Evolutionary conservation across 2,888 invertebrate species (phyloP), one percentile per base, ranked within the genome.

Genomic region (Troides aeacus): DNA sequence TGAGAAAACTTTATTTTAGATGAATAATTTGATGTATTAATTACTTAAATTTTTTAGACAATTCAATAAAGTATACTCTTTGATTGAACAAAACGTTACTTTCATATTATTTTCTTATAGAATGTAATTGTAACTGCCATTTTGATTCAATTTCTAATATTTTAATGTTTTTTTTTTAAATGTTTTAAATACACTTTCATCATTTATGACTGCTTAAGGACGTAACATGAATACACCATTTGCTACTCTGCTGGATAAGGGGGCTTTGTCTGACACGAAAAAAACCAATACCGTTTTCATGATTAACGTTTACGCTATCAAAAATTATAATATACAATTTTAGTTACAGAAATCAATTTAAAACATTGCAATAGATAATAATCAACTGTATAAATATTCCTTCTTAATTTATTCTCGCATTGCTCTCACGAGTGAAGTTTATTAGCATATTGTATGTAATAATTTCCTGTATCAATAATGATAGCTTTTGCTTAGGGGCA

Each of bases 391-490:
- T 46, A 42, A 24, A 42, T 42, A 46, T 46, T 46, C 46, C 12
- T 46, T 0, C 46, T 15, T 46, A 15, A 46, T 12, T 53, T 18
- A 18, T n/a, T 53, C n/a, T 53, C 53, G n/a, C 53, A 53, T n/a
- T 53, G 53, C n/a, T 12, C 5, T 53, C 53, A 4, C n/a, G 53
- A n/a, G 53, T 53, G 18, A 42, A 10, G 36, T 36, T 17, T 61
- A 36, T 61, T 61, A 36, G 23, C 23, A 39, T 36, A 10, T 17
- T 10, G 4, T 42, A 42, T 42, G 17, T 21, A n/a, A 18, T 21
- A 61, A 18, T 39, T 61, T 61, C 42, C 39, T 61, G 61, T 42
- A 36, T 61, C 61, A 61, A n/a, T 61, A 42, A 61, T 61, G 61
- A 61, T 61, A 61, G 61, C 21, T 21, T 61, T 39, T 42, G 39